Conservation (phyloP, 1,140 invertebrate species). For the Acromyrmex charruanus region DNA sequence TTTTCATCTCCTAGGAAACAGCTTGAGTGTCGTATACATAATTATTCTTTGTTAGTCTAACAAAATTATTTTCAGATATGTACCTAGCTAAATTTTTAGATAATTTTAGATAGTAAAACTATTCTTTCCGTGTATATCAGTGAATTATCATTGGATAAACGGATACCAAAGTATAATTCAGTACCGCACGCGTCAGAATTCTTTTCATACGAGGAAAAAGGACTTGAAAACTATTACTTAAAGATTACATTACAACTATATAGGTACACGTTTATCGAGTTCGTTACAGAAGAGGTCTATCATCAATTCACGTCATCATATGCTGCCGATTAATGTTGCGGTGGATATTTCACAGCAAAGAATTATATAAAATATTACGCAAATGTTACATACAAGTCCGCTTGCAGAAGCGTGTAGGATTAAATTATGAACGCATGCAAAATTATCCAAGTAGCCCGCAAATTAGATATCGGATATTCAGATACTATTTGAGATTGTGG, state of each 20-base stretch:
- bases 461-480: slow-evolving; percentile 46
- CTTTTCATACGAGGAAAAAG: neutral
- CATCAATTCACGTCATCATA: slow-evolving; percentile 5
- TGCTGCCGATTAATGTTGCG: slow-evolving; percentile 6
- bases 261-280: neutral
- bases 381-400: slow-evolving; percentile 11
- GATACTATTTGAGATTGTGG: slow-evolving; percentile 7
- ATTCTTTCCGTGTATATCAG: too few species aligned
- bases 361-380: slow-evolving; percentile 36
- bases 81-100: too few species aligned
- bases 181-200: neutral
- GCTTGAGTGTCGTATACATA: too few species aligned
- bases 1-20: too few species aligned
- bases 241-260: neutral
- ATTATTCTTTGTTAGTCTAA: too few species aligned
- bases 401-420: slow-evolving; percentile 11
- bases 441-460: slow-evolving; percentile 51
- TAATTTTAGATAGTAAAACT: too few species aligned
- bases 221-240: neutral
- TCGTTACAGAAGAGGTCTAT: neutral
- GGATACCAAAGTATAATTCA: neutral
- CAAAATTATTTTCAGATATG: too few species aligned
- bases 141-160: too few species aligned
- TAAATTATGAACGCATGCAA: slow-evolving; percentile 27
- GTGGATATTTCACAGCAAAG: neutral